These are phyloP conservation scores for Ectemnius continuus DNA, from an alignment of 2,888 invertebrate genomes.

Conservation along the genomic window DNA sequence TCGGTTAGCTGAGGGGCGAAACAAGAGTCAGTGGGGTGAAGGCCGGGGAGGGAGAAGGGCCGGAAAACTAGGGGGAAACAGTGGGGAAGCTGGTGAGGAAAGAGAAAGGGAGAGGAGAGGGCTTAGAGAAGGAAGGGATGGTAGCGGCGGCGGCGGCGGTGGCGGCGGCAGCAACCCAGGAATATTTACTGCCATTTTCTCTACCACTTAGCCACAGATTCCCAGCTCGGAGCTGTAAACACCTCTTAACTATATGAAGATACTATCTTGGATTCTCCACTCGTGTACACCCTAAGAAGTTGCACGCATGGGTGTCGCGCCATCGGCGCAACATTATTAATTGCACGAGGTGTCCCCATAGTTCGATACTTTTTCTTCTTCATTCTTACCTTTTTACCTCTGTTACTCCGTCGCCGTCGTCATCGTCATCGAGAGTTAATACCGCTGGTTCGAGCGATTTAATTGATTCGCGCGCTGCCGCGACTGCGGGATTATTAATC, in stretches of 20 bases:
- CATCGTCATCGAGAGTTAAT: conserved; percentile 2
- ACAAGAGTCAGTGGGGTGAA: conserved; percentile 26
- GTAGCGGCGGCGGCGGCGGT: conserved; percentile 25
- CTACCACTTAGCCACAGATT: conserved; percentile 77
- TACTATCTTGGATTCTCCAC: conserved; percentile 72
- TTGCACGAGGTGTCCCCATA: conserved; percentile 43
- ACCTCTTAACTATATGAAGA: conserved; percentile 78
- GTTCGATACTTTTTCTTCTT: background rate
- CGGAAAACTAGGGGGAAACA: conserved; percentile 44
- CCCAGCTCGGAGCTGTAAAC: conserved; percentile 77
- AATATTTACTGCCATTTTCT: conserved; percentile 78
- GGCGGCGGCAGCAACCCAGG: conserved; percentile 56
- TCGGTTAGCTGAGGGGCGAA: conserved; percentile 66
- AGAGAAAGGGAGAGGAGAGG: conserved; percentile 57
- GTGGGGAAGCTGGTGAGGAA: conserved; percentile 45
- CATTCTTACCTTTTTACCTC: background rate
- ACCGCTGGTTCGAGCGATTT: conserved; percentile 37
- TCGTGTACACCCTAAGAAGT: conserved; percentile 65
- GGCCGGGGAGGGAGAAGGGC: conserved; percentile 38
- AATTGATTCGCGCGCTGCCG: conserved; percentile 46
- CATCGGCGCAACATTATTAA: conserved; percentile 66
- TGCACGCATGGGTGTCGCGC: conserved; percentile 56
- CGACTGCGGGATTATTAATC: conserved; percentile 52
- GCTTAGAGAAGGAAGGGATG: conserved; percentile 36
- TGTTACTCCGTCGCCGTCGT: background rate